phyloP scores from a whole-genome alignment of 2,888 invertebrate genomes.

The Hirtodrosophila confusa region DNA sequence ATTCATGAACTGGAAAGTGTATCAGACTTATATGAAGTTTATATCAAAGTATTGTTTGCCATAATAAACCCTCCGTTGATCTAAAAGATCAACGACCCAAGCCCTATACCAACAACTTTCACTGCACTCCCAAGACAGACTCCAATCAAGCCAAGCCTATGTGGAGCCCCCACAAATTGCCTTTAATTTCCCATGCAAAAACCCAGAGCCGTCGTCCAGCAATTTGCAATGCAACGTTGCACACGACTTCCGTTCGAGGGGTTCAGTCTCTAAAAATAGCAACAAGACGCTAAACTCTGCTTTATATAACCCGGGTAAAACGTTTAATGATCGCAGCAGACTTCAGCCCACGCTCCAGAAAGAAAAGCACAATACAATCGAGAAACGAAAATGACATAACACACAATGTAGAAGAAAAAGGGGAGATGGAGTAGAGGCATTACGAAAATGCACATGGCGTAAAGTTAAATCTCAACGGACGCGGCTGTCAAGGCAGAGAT shows the following conservation, averaged over 20 bases:
- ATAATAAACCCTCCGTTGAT: too few relatives aligned
- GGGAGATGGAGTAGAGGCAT: constrained; percentile 30
- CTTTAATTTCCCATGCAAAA: constrained; percentile 38
- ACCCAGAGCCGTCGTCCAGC: constrained; percentile 8
- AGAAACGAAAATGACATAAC: constrained; percentile 49
- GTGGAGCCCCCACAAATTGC: constrained; percentile 35
- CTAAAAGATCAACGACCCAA: constrained; percentile 40
- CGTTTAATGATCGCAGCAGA: constrained; percentile 26
- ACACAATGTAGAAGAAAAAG: constrained; percentile 30
- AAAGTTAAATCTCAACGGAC: constrained; percentile 47
- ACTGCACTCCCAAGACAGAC: constrained; percentile 37
- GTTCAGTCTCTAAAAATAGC: constrained; percentile 19
- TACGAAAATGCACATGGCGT: constrained; percentile 65
- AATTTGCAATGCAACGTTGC: constrained; percentile 77
- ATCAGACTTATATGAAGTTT: too few relatives aligned
- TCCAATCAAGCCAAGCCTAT: constrained; percentile 12
- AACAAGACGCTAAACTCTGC: constrained; percentile 27
- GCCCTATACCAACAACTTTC: constrained; percentile 37
- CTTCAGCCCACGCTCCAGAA: constrained; percentile 50
- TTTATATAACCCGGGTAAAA: constrained; percentile 57
- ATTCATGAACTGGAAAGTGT: too few relatives aligned
- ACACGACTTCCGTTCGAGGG: constrained; percentile 66
- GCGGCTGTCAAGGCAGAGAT: constrained; percentile 57
- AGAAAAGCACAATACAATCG: constrained; percentile 43
- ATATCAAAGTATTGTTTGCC: too few relatives aligned